Conservation (phyloP, 2,888 invertebrate species). For the Diadromus collaris region DNA sequence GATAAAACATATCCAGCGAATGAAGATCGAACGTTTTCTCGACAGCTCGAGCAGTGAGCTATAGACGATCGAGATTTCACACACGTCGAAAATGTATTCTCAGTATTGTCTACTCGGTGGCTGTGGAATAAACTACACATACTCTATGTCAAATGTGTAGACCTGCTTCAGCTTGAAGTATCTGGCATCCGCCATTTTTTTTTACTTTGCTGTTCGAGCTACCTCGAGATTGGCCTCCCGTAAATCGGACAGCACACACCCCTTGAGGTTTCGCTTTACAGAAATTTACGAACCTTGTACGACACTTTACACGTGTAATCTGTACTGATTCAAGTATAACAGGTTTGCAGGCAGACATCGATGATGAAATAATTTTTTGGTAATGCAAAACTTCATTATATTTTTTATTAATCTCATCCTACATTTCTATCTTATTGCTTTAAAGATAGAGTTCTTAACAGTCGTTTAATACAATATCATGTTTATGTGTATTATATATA, state of each 20-base stretch:
- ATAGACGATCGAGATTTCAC: background rate
- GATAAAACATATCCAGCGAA: background rate
- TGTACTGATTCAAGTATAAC: background rate
- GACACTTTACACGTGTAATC: background rate
- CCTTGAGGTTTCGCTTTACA: background rate
- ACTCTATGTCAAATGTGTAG: background rate
- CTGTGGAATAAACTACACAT: background rate
- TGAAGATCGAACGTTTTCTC: background rate
- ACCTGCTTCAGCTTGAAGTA: background rate
- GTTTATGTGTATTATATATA: background rate
- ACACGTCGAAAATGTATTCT: background rate
- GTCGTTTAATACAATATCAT: background rate
- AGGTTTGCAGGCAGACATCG: background rate
- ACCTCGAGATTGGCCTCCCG: background rate
- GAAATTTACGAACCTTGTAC: background rate
- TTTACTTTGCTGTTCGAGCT: background rate
- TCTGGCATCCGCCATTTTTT: background rate
- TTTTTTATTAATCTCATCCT: background rate
- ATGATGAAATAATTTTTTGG: background rate
- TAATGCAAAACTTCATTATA: constrained; percentile 13
- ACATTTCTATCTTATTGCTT: background rate
- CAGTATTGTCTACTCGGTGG: background rate
- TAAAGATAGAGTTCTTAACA: background rate
- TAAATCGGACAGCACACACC: background rate
- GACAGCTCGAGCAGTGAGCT: background rate